phyloP scores from a whole-genome alignment of 1,140 invertebrate genomes.

The Sycophila sp. region DNA sequence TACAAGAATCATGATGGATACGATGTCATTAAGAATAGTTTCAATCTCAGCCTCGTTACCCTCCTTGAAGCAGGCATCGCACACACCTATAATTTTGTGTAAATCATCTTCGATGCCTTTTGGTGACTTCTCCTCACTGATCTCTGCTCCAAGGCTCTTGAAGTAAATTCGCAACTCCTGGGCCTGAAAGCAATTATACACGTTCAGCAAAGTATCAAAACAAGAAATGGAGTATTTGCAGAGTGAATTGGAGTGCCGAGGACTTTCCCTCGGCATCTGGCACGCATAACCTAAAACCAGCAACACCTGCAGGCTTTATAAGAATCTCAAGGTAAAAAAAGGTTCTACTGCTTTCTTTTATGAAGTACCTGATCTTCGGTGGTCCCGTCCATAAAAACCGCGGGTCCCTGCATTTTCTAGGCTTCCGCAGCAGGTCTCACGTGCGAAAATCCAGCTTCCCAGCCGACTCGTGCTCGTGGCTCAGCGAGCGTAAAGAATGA shows the following conservation, averaged over 20 bases:
- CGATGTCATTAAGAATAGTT: slow-evolving; percentile 88
- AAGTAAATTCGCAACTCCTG: slow-evolving; percentile 89
- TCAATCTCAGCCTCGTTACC: slow-evolving; percentile 83
- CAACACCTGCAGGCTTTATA: not conserved
- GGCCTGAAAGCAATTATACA: slow-evolving; percentile 70
- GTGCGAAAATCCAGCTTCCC: not conserved
- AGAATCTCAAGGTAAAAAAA: not conserved
- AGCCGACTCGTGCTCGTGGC: slow-evolving; percentile 21
- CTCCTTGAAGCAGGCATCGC: slow-evolving; percentile 91
- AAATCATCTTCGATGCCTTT: slow-evolving; percentile 94
- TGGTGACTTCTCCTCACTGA: slow-evolving; percentile 87
- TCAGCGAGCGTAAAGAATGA: slow-evolving; percentile 13
- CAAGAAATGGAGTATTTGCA: not conserved
- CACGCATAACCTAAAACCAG: slow-evolving; percentile 19
- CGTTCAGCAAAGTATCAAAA: slow-evolving; percentile 5
- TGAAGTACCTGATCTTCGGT: slow-evolving; percentile 85
- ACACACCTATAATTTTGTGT: slow-evolving; percentile 93
- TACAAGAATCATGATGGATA: slow-evolving; percentile 91
- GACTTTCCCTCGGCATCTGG: slow-evolving; percentile 13
- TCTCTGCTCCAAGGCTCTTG: slow-evolving; percentile 90
- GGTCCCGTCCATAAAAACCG: slow-evolving; percentile 83
- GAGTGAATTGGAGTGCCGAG: not conserved
- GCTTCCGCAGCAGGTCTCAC: not conserved
- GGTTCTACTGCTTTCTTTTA: no score
- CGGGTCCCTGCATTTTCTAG: slow-evolving; percentile 75